Percentiles rank a stretch among this genome's conserved stretches.
phyloP scores from a whole-genome alignment of 1,140 invertebrate species.

The Orussus abietinus region DNA sequence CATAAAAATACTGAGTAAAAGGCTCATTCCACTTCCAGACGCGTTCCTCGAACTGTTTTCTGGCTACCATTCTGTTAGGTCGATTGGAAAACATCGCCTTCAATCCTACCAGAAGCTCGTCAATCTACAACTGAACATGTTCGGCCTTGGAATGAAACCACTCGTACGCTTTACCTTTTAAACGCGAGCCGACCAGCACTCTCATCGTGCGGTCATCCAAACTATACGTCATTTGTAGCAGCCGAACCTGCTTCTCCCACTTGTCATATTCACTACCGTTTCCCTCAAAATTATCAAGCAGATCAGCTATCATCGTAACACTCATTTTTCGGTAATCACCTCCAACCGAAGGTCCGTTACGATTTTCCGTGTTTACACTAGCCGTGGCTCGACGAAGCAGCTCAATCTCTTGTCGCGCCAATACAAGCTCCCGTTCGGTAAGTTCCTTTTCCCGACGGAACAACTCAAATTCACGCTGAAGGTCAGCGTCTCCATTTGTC shows the following conservation, averaged over 20 bases:
- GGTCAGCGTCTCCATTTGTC: not conserved
- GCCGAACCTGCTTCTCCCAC: not conserved
- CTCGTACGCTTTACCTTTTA: not conserved
- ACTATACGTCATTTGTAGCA: not conserved
- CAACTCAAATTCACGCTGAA: not conserved
- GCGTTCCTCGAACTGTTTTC: too few species aligned
- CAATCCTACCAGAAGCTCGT: not conserved
- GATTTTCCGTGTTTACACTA: not conserved
- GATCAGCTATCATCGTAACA: not conserved
- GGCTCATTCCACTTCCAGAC: too few species aligned
- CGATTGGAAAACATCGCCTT: not conserved
- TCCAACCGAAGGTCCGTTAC: not conserved
- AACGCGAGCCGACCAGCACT: not conserved
- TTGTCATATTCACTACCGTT: not conserved
- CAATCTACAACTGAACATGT: not conserved
- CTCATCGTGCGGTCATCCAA: not conserved
- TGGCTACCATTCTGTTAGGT: not conserved
- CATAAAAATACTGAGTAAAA: not conserved
- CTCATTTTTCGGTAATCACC: not conserved
- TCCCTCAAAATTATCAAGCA: too few species aligned
- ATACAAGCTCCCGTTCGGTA: not conserved
- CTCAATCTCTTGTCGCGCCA: not conserved
- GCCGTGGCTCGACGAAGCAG: not conserved
- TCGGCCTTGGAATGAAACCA: slow-evolving; percentile 3
- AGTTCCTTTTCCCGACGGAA: not conserved